These are phyloP conservation scores for Eleutherodactylus coqui DNA, from an alignment of 2,797 vertebrate genomes.

Conservation along the genomic window DNA sequence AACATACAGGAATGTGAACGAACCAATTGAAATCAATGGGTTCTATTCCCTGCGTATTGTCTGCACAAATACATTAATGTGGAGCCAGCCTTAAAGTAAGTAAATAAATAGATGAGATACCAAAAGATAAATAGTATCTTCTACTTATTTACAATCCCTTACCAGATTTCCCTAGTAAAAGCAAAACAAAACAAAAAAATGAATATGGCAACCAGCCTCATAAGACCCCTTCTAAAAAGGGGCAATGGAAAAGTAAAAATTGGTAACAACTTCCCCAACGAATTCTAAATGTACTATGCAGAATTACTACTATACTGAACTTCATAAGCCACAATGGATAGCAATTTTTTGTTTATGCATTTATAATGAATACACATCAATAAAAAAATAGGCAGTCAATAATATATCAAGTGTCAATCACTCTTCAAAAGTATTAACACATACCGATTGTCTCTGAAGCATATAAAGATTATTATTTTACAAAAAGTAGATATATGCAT, in stretches of 20 bases:
- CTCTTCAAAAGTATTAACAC: constrained; percentile 26
- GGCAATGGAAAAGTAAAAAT: background rate
- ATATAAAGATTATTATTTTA: constrained; percentile 53
- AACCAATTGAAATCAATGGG: too few species aligned
- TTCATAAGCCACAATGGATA: constrained; percentile 1
- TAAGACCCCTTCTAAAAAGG: background rate
- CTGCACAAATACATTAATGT: too few species aligned
- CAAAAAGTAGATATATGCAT: constrained; percentile 52
- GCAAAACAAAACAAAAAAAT: background rate
- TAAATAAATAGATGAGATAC: too few species aligned
- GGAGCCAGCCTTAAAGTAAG: too few species aligned
- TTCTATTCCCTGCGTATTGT: too few species aligned
- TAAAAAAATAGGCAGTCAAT: constrained; percentile 33
- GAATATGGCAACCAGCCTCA: background rate
- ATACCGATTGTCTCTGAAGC: constrained; percentile 55
- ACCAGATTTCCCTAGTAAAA: background rate
- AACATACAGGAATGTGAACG: too few species aligned
- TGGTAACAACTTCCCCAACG: background rate
- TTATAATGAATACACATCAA: constrained; percentile 22
- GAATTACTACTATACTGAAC: constrained; percentile 27
- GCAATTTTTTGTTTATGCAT: background rate
- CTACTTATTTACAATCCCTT: background rate
- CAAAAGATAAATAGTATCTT: too few species aligned
- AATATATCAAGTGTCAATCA: constrained; percentile 26
- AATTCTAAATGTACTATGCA: background rate